These are phyloP conservation scores for Cancer borealis DNA, from an alignment of 2,888 invertebrate species.

Conservation along the genomic window DNA sequence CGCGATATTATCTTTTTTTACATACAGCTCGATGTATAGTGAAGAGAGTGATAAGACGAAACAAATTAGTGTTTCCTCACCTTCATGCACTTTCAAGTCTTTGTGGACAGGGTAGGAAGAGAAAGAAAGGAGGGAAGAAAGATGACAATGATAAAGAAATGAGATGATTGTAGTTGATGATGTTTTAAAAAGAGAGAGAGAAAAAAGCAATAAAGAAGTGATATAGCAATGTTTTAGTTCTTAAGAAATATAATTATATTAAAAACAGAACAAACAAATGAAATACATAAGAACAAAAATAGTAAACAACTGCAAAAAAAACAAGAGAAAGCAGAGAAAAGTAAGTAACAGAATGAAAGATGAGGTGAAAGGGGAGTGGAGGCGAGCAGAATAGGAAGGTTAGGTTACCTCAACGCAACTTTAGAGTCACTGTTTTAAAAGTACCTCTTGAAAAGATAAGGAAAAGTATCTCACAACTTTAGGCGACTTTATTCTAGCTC, in stretches of 20 bases:
- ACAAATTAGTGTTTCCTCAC: no score
- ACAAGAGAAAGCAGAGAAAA: not conserved
- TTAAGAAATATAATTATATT: no score
- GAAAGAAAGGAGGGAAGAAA: not conserved
- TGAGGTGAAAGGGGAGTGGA: not conserved
- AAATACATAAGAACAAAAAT: not conserved
- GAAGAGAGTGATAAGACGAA: no score
- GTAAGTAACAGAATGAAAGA: not conserved
- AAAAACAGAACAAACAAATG: not conserved
- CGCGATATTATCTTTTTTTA: no score
- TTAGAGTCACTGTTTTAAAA: not conserved
- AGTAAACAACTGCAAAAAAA: not conserved
- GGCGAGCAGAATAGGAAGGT: not conserved
- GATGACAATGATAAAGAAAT: not conserved
- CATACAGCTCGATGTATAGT: no score
- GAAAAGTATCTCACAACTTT: not conserved
- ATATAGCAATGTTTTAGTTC: no score
- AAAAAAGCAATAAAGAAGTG: not conserved
- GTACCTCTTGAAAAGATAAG: not conserved
- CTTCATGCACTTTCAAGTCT: no score
- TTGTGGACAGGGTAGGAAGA: not conserved
- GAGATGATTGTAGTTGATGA: not conserved
- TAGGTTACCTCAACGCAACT: not conserved
- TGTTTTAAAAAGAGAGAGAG: no score
- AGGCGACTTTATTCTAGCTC: no score